A percentile compares a stretch with the other conserved stretches of the same genome.
These are phyloP conservation scores for Drosophila athabasca DNA, from an alignment of 1,140 invertebrate genomes.

Conservation along the genomic window DNA sequence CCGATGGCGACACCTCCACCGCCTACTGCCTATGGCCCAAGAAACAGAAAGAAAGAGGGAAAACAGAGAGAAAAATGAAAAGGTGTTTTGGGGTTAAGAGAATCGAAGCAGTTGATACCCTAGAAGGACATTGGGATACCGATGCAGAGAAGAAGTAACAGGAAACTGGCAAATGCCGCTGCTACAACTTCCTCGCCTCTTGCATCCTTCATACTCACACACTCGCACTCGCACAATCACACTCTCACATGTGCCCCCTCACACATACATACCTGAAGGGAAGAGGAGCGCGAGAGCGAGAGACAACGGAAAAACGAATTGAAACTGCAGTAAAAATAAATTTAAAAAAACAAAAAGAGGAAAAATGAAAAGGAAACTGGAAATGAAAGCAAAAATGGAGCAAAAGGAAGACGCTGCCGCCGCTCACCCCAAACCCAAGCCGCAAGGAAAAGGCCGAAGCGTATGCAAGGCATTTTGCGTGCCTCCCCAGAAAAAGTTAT, in stretches of 20 bases:
- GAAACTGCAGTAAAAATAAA: constrained; percentile 44
- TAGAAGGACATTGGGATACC: too few relatives aligned
- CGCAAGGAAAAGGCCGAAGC: constrained; percentile 23
- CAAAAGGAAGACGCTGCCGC: constrained; percentile 2
- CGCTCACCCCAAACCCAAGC: not conserved
- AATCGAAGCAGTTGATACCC: too few relatives aligned
- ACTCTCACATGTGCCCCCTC: not conserved
- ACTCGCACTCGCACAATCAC: too few relatives aligned
- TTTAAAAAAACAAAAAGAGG: constrained; percentile 24
- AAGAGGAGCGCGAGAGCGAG: not conserved
- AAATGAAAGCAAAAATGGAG: constrained; percentile 35
- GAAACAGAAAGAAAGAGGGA: constrained; percentile 7
- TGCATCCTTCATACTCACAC: constrained; percentile 22
- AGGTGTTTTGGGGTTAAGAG: too few relatives aligned
- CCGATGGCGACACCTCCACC: constrained; percentile 10
- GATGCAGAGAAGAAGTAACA: not conserved
- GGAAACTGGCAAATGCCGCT: constrained; percentile 64
- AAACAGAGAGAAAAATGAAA: not conserved
- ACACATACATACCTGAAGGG: constrained; percentile 10
- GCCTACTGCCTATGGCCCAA: constrained; percentile 1
- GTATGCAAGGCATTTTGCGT: constrained; percentile 54
- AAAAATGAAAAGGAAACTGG: constrained; percentile 10
- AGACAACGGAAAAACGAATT: constrained; percentile 16
- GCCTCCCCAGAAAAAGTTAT: constrained; percentile 28
- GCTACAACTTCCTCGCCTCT: constrained; percentile 53